These are phyloP conservation scores for Aphyosemion australe DNA, from an alignment of 2,113 vertebrate genomes.

Conservation along the genomic window DNA sequence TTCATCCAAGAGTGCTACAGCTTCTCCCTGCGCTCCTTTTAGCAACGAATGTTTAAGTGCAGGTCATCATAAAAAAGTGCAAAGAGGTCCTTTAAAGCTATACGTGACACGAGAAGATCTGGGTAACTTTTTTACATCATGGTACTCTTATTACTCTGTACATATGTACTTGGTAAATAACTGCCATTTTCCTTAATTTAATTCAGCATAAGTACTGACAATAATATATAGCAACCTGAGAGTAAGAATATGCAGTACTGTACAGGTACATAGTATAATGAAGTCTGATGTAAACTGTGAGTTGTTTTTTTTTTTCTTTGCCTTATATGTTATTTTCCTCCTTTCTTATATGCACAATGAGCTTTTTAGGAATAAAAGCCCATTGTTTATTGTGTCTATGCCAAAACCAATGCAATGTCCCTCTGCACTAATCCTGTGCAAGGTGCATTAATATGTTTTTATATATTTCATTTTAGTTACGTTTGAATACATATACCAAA, in stretches of 20 bases:
- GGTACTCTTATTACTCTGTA: slow-evolving; percentile 51
- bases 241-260: slow-evolving; percentile 34
- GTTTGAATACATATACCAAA: slow-evolving; percentile 46
- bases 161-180: slow-evolving; percentile 50
- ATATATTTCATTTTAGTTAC: slow-evolving; percentile 50
- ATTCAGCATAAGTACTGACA: slow-evolving; percentile 29
- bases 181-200: slow-evolving; percentile 39
- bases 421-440: slow-evolving; percentile 75
- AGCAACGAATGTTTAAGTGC: slow-evolving; percentile 35
- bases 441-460: slow-evolving; percentile 59
- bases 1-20: slow-evolving; percentile 63
- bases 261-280: slow-evolving; percentile 45
- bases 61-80: slow-evolving; percentile 36
- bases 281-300: slow-evolving; percentile 45
- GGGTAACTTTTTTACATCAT: slow-evolving; percentile 32
- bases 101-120: slow-evolving; percentile 38
- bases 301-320: slow-evolving; percentile 29
- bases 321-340: slow-evolving; percentile 26
- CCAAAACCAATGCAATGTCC: slow-evolving; percentile 76
- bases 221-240: slow-evolving; percentile 37
- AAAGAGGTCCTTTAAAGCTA: slow-evolving; percentile 39
- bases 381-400: slow-evolving; percentile 57
- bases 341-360: slow-evolving; percentile 30
- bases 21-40: slow-evolving; percentile 52
- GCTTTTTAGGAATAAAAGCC: slow-evolving; percentile 29